phyloP scores from a whole-genome alignment of 2,113 vertebrate species.

The Pygoscelis adeliae region DNA sequence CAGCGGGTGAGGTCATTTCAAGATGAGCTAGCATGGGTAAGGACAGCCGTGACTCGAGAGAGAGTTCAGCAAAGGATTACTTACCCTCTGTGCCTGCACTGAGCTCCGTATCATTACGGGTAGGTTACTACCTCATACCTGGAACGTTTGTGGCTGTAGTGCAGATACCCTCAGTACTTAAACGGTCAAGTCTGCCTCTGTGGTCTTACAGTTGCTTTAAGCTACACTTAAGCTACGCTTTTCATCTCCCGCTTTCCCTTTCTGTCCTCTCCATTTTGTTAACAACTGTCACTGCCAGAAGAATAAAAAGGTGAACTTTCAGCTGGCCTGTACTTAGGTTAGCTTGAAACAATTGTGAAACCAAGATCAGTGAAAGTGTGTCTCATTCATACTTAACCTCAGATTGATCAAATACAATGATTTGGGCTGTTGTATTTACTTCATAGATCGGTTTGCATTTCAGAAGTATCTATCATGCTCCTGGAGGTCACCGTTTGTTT shows the following conservation, averaged over 20 bases:
- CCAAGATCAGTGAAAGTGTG: neutral
- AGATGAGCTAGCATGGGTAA: neutral
- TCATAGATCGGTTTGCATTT: neutral
- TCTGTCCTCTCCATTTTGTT: neutral
- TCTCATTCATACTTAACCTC: neutral
- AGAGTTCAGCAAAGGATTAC: neutral
- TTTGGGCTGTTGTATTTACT: neutral
- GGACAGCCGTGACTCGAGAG: neutral
- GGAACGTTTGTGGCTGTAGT: neutral
- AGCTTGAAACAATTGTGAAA: neutral
- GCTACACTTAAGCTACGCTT: neutral
- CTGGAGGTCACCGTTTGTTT: conserved; percentile 11
- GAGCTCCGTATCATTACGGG: rapidly evolving
- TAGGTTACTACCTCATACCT: neutral
- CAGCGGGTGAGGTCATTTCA: neutral
- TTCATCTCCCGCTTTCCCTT: neutral
- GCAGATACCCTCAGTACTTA: neutral
- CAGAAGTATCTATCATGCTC: neutral
- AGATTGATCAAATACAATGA: neutral
- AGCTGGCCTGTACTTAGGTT: neutral
- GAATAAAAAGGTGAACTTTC: neutral
- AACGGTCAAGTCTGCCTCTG: neutral
- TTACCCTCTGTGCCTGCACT: neutral
- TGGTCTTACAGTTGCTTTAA: neutral
- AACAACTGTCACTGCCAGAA: neutral